Percentiles rank a stretch among this genome's conserved stretches.
phyloP scores from a whole-genome alignment of 2,888 invertebrate genomes.

The Chirona hameri region DNA sequence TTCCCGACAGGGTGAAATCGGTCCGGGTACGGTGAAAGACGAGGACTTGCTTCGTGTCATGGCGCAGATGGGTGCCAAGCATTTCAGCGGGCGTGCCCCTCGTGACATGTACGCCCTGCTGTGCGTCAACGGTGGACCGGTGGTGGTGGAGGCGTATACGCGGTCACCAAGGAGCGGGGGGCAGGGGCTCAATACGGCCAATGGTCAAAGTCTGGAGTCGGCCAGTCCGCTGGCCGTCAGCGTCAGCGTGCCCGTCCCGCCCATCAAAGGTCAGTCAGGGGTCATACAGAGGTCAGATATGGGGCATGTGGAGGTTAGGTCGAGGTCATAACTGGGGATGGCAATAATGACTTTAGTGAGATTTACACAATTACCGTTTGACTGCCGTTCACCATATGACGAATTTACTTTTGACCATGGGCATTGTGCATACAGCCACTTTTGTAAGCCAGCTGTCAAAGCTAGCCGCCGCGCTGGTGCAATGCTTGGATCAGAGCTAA shows the following conservation, averaged over 20 bases:
- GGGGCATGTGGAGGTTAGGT: too few species aligned
- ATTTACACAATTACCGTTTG: too few species aligned
- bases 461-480: background rate
- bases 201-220: conserved; percentile 42
- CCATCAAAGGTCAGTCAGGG: background rate
- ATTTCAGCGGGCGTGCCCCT: conserved; percentile 51
- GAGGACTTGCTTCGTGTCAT: conserved; percentile 50
- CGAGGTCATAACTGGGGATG: too few species aligned
- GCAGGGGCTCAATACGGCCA: conserved; percentile 53
- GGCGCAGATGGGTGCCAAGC: conserved; percentile 51
- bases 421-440: too few species aligned
- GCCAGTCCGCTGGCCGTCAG: conserved; percentile 50
- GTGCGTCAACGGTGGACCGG: conserved; percentile 43
- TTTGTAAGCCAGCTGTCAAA: too few species aligned
- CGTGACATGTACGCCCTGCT: conserved; percentile 59
- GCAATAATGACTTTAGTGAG: too few species aligned
- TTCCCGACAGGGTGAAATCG: conserved; percentile 51
- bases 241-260: conserved; percentile 41
- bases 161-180: conserved; percentile 51
- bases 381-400: too few species aligned
- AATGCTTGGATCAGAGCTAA: too few species aligned
- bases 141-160: conserved; percentile 51
- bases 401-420: too few species aligned
- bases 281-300: background rate
- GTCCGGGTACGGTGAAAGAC: conserved; percentile 55